These are phyloP conservation scores for Phycodurus eques DNA, from an alignment of 2,113 vertebrate species.

Conservation along the genomic window DNA sequence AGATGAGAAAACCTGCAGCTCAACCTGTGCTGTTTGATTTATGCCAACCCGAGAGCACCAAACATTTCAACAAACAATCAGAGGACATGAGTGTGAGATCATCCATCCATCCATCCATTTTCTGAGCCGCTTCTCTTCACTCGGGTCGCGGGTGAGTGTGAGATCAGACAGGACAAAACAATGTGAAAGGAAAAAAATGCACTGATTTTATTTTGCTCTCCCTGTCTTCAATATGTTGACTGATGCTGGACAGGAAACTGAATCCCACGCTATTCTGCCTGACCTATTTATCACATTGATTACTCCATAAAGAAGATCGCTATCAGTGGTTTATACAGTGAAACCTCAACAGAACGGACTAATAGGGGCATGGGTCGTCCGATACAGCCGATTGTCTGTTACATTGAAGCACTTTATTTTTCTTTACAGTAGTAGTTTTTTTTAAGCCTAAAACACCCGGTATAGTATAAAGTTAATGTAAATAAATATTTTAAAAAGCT, in stretches of 20 bases:
- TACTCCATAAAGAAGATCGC: slow-evolving; percentile 45
- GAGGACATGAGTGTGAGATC: slow-evolving; percentile 61
- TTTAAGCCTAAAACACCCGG: too few species aligned
- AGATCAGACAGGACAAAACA: slow-evolving; percentile 56
- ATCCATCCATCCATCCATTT: background rate
- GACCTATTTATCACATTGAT: slow-evolving; percentile 65
- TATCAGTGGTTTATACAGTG: background rate
- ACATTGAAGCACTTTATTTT: too few species aligned
- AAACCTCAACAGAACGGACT: too few species aligned
- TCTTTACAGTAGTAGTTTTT: too few species aligned
- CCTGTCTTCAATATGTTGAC: slow-evolving; percentile 46
- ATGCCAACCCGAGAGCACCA: slow-evolving; percentile 42
- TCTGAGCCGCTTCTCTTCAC: too few species aligned
- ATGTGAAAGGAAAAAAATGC: slow-evolving; percentile 52
- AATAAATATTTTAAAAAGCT: too few species aligned
- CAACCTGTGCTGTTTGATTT: slow-evolving; percentile 42
- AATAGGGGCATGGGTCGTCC: too few species aligned
- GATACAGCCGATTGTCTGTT: too few species aligned
- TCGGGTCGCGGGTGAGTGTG: slow-evolving; percentile 19
- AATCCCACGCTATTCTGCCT: slow-evolving; percentile 59
- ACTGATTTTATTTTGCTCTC: slow-evolving; percentile 41
- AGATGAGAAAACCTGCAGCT: slow-evolving; percentile 12
- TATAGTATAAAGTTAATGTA: too few species aligned
- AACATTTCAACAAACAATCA: slow-evolving; percentile 38
- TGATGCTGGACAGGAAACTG: slow-evolving; percentile 54